phyloP scores from a whole-genome alignment of 2,797 vertebrate genomes.

The Sebastes flavidus region DNA sequence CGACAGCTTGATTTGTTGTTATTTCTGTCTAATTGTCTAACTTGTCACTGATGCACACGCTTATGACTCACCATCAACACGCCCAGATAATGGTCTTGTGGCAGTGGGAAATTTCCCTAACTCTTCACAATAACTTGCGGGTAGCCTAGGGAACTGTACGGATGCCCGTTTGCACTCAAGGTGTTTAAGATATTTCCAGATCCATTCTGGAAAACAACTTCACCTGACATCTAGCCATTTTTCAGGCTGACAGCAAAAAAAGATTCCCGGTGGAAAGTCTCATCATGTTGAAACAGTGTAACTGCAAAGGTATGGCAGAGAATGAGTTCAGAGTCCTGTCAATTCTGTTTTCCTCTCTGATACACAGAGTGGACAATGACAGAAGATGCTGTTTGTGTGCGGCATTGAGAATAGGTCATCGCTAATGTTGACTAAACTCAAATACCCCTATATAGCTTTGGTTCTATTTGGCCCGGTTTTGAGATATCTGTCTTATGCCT shows the following conservation, averaged over 20 bases:
- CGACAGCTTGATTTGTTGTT: conserved; percentile 78
- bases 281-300: conserved; percentile 36
- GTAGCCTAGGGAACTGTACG: conserved; percentile 21
- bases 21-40: conserved; percentile 80
- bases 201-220: conserved; percentile 35
- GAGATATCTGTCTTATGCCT: neutral
- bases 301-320: conserved; percentile 12
- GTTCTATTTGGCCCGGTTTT: neutral
- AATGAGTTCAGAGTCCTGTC: conserved; percentile 5
- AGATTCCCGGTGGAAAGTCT: conserved; percentile 35
- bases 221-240: conserved; percentile 34
- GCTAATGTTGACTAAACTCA: neutral
- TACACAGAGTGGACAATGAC: neutral
- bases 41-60: conserved; percentile 74
- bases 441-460: neutral
- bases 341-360: conserved; percentile 5
- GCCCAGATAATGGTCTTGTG: conserved; percentile 73
- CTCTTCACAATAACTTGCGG: conserved; percentile 33
- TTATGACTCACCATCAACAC: conserved; percentile 73
- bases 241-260: conserved; percentile 22
- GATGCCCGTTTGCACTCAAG: conserved; percentile 5
- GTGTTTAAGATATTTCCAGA: conserved; percentile 27
- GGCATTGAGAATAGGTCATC: neutral
- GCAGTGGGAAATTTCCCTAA: conserved; percentile 65
- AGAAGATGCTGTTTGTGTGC: neutral